Evolutionary conservation across 2,888 invertebrate species (phyloP).

Genomic region (Nowickia ferox): DNA sequence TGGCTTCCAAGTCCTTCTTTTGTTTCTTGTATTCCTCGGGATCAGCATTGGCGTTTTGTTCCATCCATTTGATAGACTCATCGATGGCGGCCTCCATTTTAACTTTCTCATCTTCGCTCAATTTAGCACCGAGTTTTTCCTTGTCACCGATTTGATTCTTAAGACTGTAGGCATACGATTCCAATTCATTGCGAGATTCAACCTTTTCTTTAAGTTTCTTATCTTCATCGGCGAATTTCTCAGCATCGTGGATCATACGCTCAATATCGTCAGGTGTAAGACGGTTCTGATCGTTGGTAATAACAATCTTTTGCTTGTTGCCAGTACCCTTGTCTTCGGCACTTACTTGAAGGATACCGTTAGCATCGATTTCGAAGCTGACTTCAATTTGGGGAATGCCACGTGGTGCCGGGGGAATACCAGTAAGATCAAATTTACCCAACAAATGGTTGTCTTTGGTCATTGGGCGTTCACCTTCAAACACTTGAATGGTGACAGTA

Average conservation of each 20-base stretch:
- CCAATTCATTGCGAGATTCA: slow-evolving; percentile 97
- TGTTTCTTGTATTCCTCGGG: slow-evolving; percentile 96
- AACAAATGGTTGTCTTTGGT: slow-evolving; percentile 99
- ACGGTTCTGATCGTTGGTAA: slow-evolving; percentile 98
- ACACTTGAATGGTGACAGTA: slow-evolving; percentile 99
- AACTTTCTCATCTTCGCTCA: slow-evolving; percentile 94
- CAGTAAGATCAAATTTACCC: slow-evolving; percentile 98
- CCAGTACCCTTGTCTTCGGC: slow-evolving; percentile 99
- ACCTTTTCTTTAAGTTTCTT: slow-evolving; percentile 98
- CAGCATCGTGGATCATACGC: slow-evolving; percentile 99
- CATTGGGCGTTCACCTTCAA: slow-evolving; percentile 99
- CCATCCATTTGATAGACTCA: slow-evolving; percentile 98
- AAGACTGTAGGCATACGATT: slow-evolving; percentile 98
- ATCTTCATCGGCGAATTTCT: slow-evolving; percentile 99
- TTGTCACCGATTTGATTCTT: slow-evolving; percentile 98
- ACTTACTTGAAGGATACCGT: slow-evolving; percentile 96
- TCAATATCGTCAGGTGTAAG: slow-evolving; percentile 99
- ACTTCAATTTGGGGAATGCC: slow-evolving; percentile 98
- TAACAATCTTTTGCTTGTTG: slow-evolving; percentile 98
- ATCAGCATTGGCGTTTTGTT: slow-evolving; percentile 96
- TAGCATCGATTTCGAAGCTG: slow-evolving; percentile 96
- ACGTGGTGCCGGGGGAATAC: slow-evolving; percentile 96
- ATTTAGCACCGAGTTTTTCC: slow-evolving; percentile 97
- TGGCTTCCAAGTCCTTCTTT: slow-evolving; percentile 96
- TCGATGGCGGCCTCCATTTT: slow-evolving; percentile 98